Base-by-base conservation (phyloP, 35 echinoderm and acorn worm genomes). In the Apostichopus parvimensis region DNA sequence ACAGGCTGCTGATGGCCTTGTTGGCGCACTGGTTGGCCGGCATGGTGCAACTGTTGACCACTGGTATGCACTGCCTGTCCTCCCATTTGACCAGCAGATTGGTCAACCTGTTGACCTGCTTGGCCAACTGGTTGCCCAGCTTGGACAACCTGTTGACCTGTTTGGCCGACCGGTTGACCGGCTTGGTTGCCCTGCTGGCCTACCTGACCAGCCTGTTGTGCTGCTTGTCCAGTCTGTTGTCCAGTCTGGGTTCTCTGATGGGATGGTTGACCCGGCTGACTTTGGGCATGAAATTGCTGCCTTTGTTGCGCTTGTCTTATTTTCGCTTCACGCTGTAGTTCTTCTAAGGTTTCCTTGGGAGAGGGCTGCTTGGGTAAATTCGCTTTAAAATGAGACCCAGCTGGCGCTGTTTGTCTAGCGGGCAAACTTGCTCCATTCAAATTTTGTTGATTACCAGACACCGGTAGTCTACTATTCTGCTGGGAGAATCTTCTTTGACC, bases 331-430 rank as follows among this genome's bases (percentile, higher is more conserved):
- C 53, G 28, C 17, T 84, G 54, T 6, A 58, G 81, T 52, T 84
- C 18, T 84, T 84, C 81, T 15, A 84, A 59, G 55, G 57, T 14
- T 58, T 84, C 54, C 55, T 84, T 84, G 4, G 55, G 81, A 9
- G 81, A 60, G 4, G 58, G 23, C 9, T 5, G 81, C 9, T 59
- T 25, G 57, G 81, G 20, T 9, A 22, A 9, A 11, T 20, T n/a
- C 20, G 54, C 20, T 56, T 12, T 12, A 18, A 56, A 57, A 5
- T 82, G 79, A 54, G 79, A 82, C 13, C 52, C 79, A 2, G 13
- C 52, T 57, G 54, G 21, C 0, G 17, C 17, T 58, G 81, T 5
- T 8, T 22, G 54, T 84, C 81, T 24, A 4, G 34, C 26, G 26
- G 81, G 21, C 54, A 12, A 10, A 80, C 13, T 18, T 84, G 81